These are phyloP conservation scores for Arrhamphus sclerolepis DNA, from an alignment of 2,797 vertebrate species.

Conservation along the genomic window DNA sequence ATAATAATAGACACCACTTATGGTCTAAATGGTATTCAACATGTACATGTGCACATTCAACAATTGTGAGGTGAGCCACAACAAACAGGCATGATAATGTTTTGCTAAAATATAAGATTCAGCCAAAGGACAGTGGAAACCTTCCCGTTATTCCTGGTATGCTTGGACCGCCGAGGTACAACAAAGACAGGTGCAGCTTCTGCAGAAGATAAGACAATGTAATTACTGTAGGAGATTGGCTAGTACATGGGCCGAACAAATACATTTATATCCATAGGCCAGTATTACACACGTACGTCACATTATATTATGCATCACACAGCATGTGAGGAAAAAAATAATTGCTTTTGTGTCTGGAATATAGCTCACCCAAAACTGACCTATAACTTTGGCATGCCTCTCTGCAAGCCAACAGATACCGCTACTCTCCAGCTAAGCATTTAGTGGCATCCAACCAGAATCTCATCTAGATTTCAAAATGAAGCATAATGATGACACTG, in stretches of 20 bases:
- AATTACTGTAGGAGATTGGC: conserved; percentile 52
- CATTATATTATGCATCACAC: conserved; percentile 29
- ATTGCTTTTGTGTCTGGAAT: conserved; percentile 34
- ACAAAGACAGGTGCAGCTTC: conserved; percentile 53
- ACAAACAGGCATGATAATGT: conserved; percentile 21
- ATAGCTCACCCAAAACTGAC: conserved; percentile 37
- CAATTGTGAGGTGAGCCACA: conserved; percentile 14
- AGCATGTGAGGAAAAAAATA: conserved; percentile 15
- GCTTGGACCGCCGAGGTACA: conserved; percentile 27
- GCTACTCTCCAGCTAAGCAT: conserved; percentile 21
- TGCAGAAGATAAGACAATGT: conserved; percentile 54
- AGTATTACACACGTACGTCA: conserved; percentile 21
- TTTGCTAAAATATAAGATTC: conserved; percentile 40
- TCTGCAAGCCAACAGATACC: conserved; percentile 13
- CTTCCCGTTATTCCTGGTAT: conserved; percentile 38
- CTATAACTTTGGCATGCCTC: conserved; percentile 15
- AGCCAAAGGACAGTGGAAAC: conserved; percentile 32
- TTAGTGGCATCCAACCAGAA: conserved; percentile 29
- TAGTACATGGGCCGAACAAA: conserved; percentile 34
- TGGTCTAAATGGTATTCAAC: conserved; percentile 28
- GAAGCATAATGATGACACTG: conserved; percentile 15
- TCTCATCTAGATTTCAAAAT: conserved; percentile 23
- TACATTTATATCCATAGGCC: conserved; percentile 18
- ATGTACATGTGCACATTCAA: conserved; percentile 25
- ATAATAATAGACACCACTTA: too few species aligned